These are phyloP conservation scores for Shinisaurus crocodilurus DNA, from an alignment of 2,113 vertebrate species.

Conservation along the genomic window DNA sequence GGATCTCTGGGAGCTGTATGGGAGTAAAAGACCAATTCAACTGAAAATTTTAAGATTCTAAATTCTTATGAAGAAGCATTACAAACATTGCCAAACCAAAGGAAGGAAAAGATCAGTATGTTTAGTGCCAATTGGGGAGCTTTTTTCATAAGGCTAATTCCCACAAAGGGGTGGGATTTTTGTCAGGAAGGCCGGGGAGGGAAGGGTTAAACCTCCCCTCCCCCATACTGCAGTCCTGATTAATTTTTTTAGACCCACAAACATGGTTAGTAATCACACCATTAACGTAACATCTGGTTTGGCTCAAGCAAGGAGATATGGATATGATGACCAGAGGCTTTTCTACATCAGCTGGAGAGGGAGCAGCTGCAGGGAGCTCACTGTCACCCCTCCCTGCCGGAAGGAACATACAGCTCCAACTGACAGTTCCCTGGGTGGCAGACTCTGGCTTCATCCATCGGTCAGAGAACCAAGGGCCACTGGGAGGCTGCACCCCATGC, in stretches of 20 bases:
- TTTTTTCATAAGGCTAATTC: background rate
- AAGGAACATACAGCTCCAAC: too few relatives aligned
- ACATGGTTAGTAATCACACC: background rate
- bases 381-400: too few relatives aligned
- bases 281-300: background rate
- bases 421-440: too few relatives aligned
- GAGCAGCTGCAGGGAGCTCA: too few relatives aligned
- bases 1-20: slow-evolving; percentile 15
- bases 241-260: background rate
- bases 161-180: background rate
- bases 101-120: background rate
- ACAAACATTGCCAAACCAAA: background rate
- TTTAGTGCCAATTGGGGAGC: too few relatives aligned
- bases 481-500: too few relatives aligned
- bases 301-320: background rate
- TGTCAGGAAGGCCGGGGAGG: too few relatives aligned
- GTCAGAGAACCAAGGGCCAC: too few relatives aligned
- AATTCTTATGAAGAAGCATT: background rate
- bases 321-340: background rate
- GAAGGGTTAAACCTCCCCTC: background rate
- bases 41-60: background rate
- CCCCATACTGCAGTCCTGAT: background rate
- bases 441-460: too few relatives aligned
- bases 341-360: too few relatives aligned
- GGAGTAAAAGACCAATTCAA: slow-evolving; percentile 7